Conservation (phyloP, 2,113 vertebrate species). For the Otolemur garnettii region DNA sequence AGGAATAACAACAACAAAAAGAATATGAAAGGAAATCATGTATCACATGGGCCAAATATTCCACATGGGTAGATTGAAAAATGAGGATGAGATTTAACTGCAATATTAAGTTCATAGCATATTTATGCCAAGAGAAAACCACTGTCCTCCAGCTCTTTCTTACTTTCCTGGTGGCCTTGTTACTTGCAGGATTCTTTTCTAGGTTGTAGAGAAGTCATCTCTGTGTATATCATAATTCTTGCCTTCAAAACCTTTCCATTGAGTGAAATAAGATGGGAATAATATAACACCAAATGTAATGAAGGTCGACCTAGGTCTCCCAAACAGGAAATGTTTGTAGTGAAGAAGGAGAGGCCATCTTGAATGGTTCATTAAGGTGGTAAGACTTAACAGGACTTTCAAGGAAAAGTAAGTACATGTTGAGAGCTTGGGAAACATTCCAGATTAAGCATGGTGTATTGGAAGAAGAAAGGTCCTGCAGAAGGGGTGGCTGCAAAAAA, state of each 20-base stretch:
- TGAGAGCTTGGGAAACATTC: not conserved
- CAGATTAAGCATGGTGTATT: not conserved
- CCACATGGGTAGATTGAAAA: not conserved
- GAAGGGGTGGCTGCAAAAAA: not conserved
- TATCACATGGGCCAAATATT: not conserved
- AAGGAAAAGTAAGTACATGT: not conserved
- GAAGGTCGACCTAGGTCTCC: not conserved
- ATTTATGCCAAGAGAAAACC: not conserved
- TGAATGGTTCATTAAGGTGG: not conserved
- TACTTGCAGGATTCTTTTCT: not conserved
- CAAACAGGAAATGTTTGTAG: not conserved
- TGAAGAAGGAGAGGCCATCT: not conserved
- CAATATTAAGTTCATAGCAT: not conserved
- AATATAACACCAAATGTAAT: not conserved
- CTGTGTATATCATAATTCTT: not conserved
- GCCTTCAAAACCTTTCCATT: not conserved
- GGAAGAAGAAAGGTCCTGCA: not conserved
- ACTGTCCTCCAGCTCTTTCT: not conserved
- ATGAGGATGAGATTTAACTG: not conserved
- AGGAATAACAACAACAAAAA: not conserved
- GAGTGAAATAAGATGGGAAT: not conserved
- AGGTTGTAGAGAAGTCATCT: not conserved
- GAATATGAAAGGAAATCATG: not conserved
- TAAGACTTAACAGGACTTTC: not conserved
- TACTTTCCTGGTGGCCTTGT: not conserved